Conservation (phyloP, 2,888 invertebrate species). For the Euspilapteryx auroguttella region DNA sequence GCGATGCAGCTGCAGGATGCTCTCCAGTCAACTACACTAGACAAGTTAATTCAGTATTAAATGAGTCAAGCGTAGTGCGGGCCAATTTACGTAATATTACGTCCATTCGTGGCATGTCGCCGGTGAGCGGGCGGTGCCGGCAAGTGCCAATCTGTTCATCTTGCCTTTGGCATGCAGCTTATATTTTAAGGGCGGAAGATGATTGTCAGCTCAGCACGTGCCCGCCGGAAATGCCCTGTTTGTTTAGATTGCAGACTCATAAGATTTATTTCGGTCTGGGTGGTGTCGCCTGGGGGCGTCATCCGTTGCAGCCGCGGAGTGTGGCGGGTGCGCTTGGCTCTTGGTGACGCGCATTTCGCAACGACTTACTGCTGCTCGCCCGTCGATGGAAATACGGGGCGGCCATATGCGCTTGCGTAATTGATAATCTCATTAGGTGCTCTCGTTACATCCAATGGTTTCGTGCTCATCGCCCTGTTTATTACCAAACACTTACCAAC, state of each 20-base stretch:
- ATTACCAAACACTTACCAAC: too few relatives aligned
- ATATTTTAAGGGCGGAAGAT: conserved; percentile 14
- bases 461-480: background rate
- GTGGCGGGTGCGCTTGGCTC: conserved; percentile 27
- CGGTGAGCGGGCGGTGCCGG: conserved; percentile 14
- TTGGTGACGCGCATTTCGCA: conserved; percentile 35
- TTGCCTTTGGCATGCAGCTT: conserved; percentile 7
- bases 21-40: conserved; percentile 24
- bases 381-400: conserved; percentile 27
- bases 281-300: conserved; percentile 49
- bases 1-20: conserved; percentile 23
- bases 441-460: conserved; percentile 4
- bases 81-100: conserved; percentile 39
- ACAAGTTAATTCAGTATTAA: conserved; percentile 32
- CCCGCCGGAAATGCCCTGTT: conserved; percentile 48
- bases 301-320: conserved; percentile 27
- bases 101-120: conserved; percentile 34
- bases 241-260: conserved; percentile 55
- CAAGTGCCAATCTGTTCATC: conserved; percentile 3
- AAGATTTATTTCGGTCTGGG: conserved; percentile 48
- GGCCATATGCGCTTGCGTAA: conserved; percentile 20
- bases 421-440: conserved; percentile 10
- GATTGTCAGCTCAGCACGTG: conserved; percentile 36
- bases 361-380: conserved; percentile 18
- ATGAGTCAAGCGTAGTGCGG: conserved; percentile 26